These are phyloP conservation scores for Pristionchus mayeri DNA, from an alignment of 2,888 invertebrate genomes.

Conservation along the genomic window DNA sequence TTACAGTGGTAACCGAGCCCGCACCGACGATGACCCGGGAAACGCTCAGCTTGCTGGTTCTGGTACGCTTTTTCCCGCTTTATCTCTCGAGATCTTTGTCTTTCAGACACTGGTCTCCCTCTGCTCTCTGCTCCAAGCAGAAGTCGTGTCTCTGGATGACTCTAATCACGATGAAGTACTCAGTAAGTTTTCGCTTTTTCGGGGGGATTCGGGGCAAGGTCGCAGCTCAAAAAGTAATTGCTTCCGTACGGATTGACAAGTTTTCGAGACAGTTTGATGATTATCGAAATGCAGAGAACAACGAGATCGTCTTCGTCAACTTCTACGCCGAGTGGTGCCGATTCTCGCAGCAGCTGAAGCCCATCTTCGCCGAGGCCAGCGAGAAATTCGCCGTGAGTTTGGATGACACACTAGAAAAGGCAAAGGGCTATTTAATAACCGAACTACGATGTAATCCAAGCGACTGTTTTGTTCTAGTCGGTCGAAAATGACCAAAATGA, in stretches of 20 bases:
- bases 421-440: no score
- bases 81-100: not conserved
- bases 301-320: conserved; percentile 97
- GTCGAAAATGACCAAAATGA: no score
- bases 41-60: not conserved
- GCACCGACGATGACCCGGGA: conserved; percentile 38
- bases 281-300: conserved; percentile 78
- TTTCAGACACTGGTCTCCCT: conserved; percentile 21
- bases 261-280: no score
- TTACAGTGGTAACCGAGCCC: conserved; percentile 32
- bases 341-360: conserved; percentile 96
- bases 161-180: conserved; percentile 57
- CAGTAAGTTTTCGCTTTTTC: conserved; percentile 52
- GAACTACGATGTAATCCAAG: no score
- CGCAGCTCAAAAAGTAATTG: conserved; percentile 31
- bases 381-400: conserved; percentile 82
- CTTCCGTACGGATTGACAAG: no score
- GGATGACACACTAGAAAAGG: no score
- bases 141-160: conserved; percentile 56
- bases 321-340: conserved; percentile 99
- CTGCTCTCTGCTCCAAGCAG: conserved; percentile 46
- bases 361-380: conserved; percentile 95
- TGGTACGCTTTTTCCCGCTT: not conserved
- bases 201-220: conserved; percentile 1
- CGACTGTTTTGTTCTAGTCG: no score